Conservation (phyloP, 2,797 vertebrate genomes). For the Picus viridis region DNA sequence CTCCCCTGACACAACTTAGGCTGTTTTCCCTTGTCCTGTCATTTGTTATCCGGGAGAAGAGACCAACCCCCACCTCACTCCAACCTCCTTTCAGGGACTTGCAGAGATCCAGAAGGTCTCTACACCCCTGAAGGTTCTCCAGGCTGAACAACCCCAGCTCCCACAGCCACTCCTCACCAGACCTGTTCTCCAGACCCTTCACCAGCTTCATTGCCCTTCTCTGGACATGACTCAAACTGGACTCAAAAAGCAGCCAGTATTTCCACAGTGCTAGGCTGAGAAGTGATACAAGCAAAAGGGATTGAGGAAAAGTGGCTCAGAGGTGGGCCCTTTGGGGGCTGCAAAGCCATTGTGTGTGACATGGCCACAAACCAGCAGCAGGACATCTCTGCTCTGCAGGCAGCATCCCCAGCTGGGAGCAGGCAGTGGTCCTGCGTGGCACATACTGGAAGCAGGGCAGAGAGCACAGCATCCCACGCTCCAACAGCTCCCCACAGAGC, state of each 20-base stretch:
- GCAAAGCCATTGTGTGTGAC: rapidly evolving
- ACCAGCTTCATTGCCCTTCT: too few species aligned
- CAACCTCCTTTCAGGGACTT: too few species aligned
- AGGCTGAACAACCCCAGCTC: too few species aligned
- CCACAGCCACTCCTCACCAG: too few species aligned
- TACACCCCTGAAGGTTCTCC: too few species aligned
- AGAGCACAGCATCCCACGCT: not conserved
- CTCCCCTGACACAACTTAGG: too few species aligned
- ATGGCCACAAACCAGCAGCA: rapidly evolving
- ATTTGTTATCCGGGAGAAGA: too few species aligned
- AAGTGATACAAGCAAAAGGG: not conserved
- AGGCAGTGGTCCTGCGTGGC: not conserved
- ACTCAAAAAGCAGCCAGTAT: not conserved
- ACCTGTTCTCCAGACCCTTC: too few species aligned
- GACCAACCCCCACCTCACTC: too few species aligned
- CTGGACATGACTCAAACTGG: not conserved
- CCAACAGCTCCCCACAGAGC: not conserved
- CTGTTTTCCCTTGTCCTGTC: too few species aligned
- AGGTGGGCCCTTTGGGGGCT: too few species aligned
- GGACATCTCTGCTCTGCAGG: not conserved
- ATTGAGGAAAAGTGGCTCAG: not conserved
- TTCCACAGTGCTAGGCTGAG: rapidly evolving
- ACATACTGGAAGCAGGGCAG: not conserved
- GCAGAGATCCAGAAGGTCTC: too few species aligned
- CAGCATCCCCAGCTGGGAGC: not conserved